These are phyloP conservation scores for Nesoenas mayeri DNA, from an alignment of 2,113 vertebrate genomes.

Conservation along the genomic window DNA sequence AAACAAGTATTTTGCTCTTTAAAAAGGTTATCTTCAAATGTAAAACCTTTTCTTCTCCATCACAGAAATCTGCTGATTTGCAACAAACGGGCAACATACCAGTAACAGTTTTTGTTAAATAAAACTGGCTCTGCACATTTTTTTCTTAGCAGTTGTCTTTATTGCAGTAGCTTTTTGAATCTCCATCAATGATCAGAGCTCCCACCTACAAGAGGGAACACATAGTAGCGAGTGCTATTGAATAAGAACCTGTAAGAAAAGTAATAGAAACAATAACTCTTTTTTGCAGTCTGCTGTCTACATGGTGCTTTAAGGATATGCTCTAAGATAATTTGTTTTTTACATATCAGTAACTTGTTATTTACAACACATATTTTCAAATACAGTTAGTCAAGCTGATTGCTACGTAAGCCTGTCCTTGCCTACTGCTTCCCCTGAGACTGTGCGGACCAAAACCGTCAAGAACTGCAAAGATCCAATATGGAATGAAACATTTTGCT, in stretches of 20 bases:
- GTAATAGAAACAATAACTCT: background rate
- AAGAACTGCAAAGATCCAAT: slow-evolving; percentile 77
- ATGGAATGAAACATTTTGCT: slow-evolving; percentile 87
- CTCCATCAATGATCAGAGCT: background rate
- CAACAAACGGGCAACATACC: rapidly evolving
- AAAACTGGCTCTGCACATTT: background rate
- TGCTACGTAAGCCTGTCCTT: slow-evolving; percentile 83
- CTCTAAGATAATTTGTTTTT: background rate
- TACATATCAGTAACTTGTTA: background rate
- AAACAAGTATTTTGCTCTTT: background rate
- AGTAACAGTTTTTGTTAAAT: background rate
- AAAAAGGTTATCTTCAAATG: background rate
- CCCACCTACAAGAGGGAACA: background rate
- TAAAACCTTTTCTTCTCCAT: background rate
- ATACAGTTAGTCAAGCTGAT: slow-evolving; percentile 77
- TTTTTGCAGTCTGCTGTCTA: background rate
- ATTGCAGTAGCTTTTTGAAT: background rate
- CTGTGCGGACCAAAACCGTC: slow-evolving; percentile 75
- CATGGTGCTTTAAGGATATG: background rate
- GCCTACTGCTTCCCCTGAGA: slow-evolving; percentile 76
- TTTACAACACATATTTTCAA: background rate
- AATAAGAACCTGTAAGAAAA: background rate
- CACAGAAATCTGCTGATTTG: background rate
- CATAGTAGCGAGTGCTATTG: background rate
- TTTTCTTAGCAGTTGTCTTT: background rate